A percentile compares a stretch with the other conserved stretches of the same genome.
phyloP scores from a whole-genome alignment of 35 echinoderm and acorn worm species.

The Hemicentrotus pulcherrimus region DNA sequence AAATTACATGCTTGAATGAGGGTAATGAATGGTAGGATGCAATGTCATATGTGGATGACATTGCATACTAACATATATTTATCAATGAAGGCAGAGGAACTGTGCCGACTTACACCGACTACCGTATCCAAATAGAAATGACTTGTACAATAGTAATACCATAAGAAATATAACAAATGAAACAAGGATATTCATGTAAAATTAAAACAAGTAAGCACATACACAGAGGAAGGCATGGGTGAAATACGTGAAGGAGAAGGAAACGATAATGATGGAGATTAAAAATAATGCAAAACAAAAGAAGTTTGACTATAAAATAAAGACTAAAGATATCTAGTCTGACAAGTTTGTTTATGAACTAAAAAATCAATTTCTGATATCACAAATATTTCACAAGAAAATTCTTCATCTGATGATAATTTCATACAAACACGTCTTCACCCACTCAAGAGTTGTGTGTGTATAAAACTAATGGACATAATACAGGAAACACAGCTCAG shows the following conservation, averaged over 20 bases:
- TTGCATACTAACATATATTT: neutral
- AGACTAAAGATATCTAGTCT: neutral
- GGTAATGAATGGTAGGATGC: neutral
- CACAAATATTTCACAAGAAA: neutral
- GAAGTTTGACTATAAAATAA: neutral
- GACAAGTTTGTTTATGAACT: neutral
- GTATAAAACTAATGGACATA: no score
- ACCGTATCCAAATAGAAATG: neutral
- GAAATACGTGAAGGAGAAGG: neutral
- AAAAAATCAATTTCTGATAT: neutral
- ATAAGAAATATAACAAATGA: slow-evolving; percentile 3
- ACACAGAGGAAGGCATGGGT: neutral
- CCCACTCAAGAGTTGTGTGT: neutral
- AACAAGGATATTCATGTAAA: neutral
- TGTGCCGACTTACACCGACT: neutral
- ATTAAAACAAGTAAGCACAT: neutral
- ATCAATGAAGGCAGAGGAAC: neutral
- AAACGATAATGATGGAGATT: neutral
- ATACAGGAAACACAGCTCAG: neutral
- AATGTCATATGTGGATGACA: neutral
- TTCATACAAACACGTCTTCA: neutral
- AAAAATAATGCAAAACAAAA: slow-evolving; percentile 8
- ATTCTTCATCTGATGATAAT: neutral
- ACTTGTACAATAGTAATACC: neutral
- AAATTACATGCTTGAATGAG: slow-evolving; percentile 9